These are phyloP conservation scores for Psephotus haematonotus DNA, from an alignment of 2,113 vertebrate species.

Conservation along the genomic window DNA sequence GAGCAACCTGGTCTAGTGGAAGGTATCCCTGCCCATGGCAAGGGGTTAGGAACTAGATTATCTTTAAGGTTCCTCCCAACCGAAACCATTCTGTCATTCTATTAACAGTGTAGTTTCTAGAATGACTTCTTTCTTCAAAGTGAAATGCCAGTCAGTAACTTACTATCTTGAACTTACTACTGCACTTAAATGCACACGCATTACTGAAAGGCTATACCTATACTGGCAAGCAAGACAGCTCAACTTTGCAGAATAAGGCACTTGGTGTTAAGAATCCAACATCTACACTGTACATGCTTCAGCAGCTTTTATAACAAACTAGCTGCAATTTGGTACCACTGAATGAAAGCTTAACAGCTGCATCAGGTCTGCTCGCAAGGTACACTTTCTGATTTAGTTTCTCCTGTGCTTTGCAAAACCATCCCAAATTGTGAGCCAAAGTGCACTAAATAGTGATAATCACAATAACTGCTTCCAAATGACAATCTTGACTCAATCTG, in stretches of 20 bases:
- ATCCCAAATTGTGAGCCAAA: not conserved
- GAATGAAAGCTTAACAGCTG: not conserved
- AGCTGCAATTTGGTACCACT: not conserved
- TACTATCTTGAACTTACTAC: not conserved
- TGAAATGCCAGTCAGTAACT: not conserved
- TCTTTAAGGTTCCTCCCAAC: not conserved
- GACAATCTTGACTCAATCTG: not conserved
- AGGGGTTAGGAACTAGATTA: not conserved
- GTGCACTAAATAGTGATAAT: not conserved
- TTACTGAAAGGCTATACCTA: not conserved
- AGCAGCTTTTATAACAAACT: not conserved
- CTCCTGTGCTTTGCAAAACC: not conserved
- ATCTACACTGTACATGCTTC: rapidly evolving
- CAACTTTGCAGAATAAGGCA: not conserved
- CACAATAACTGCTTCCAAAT: not conserved
- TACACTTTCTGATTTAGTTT: not conserved
- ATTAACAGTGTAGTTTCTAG: not conserved
- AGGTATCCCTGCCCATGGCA: not conserved
- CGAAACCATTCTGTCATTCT: not conserved
- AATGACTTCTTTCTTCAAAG: not conserved
- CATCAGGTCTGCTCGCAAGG: not conserved
- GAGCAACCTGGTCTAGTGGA: not conserved
- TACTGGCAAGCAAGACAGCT: not conserved
- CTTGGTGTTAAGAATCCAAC: not conserved
- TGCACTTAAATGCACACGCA: not conserved